Base-by-base conservation (phyloP, 37 sponge, comb jelly and placozoan species). In the Oscarella lobularis region DNA sequence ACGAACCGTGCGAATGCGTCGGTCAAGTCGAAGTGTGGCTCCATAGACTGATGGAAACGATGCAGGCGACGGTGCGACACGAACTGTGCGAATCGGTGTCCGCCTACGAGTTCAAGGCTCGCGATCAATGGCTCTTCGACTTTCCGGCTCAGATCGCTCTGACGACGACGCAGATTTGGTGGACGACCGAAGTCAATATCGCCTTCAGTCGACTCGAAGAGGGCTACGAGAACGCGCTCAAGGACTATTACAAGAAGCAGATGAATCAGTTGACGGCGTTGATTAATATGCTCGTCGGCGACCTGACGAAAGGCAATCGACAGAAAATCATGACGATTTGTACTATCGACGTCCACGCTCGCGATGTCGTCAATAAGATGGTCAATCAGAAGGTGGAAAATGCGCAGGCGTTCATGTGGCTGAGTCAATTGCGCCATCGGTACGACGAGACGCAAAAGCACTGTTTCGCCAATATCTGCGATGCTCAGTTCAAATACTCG, bases 311-410 rank as follows among this genome's bases (percentile, higher is more conserved):
- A 40, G 91, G 94, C 0, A 91, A 93, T 74, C 75, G 98, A 27
- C 98, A 97, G 83, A 97, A 97, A 88, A 97, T 97, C 82, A 93
- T 93, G 95, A 93, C 98, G 39, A 90, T 97, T 66, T 97, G 98
- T 86, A 97, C 98, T 39, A 97, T 97, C 80, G 98, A 97, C 79
- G 98, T 97, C 60, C 98, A 97, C 81, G 95, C 95, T 71, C 83
- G 98, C 37, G 98, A 97, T 72, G 98, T 97, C 35, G 98, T 97
- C 60, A 85, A 85, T 29, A 97, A 97, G 67, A 75, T 97, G 70
- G 90, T 97, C 55, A 38, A 69, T 5, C 95, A 93, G 83, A 97
- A 97, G 84, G 88, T 93, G 38, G 98, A 97, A 34, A 97, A 90
- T 55, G 74, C 95, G 31, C 98, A 97, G 75, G 98, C 96, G 67